These are phyloP conservation scores for Sprattus sprattus DNA, from an alignment of 2,113 vertebrate species.

Conservation along the genomic window DNA sequence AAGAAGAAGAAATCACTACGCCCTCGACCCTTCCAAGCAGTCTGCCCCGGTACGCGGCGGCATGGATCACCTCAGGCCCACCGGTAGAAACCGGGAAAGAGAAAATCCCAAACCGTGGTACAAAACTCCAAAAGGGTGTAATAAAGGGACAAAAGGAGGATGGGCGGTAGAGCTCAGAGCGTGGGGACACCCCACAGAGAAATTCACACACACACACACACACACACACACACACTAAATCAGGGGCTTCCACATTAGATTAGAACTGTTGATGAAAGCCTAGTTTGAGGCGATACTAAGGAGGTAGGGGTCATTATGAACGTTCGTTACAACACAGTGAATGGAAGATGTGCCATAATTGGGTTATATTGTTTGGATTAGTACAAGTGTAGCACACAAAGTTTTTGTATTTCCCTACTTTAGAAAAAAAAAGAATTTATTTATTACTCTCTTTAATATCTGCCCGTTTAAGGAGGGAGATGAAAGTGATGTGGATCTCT, in stretches of 20 bases:
- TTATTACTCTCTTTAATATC: constrained; percentile 25
- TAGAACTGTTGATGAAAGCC: not conserved
- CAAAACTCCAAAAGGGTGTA: constrained; percentile 56
- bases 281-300: not conserved
- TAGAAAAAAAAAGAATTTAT: constrained; percentile 10
- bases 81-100: constrained; percentile 38
- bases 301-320: not conserved
- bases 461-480: not conserved
- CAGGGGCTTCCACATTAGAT: not conserved
- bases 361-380: not conserved
- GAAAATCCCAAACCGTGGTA: constrained; percentile 65
- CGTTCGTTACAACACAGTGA: not conserved
- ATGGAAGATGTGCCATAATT: constrained; percentile 7
- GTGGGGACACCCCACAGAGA: not conserved
- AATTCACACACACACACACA: not conserved
- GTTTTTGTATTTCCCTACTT: constrained; percentile 28
- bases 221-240: not conserved
- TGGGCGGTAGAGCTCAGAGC: constrained; percentile 1
- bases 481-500: constrained; percentile 18
- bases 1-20: not conserved
- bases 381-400: not conserved
- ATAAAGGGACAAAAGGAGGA: constrained; percentile 53
- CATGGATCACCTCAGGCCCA: constrained; percentile 60
- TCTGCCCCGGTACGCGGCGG: constrained; percentile 50
- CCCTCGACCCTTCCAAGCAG: constrained; percentile 31